Percentiles rank a stretch among this genome's conserved stretches.
Conservation (phyloP, 2,113 vertebrate genomes). For the Microcebus tavaratra region DNA sequence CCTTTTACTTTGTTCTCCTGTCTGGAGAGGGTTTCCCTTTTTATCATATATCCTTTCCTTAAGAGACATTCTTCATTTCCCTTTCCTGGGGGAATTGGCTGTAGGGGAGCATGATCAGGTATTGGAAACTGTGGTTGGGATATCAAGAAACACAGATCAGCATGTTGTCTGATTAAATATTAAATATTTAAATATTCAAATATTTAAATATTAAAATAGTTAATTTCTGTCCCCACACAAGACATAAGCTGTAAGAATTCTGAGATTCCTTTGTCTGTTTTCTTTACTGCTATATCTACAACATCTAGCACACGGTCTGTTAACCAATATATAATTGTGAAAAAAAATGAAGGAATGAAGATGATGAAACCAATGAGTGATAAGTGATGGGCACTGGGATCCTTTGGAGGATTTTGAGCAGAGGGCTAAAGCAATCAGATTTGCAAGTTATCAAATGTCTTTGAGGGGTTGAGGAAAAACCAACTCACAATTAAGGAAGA, state of each 20-base stretch:
- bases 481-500: no score
- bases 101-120: background rate
- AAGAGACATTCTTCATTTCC: background rate
- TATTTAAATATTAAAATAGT: background rate
- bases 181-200: no score
- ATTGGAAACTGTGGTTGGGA: background rate
- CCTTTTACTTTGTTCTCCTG: background rate
- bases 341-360: constrained; percentile 40
- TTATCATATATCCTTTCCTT: background rate
- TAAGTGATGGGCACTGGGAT: background rate
- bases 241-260: background rate
- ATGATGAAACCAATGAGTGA: background rate
- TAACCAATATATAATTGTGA: background rate
- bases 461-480: background rate
- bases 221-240: background rate
- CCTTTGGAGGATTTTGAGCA: background rate
- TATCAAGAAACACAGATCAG: background rate
- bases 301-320: background rate
- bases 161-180: background rate
- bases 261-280: background rate
- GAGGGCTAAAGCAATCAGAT: background rate
- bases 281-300: background rate
- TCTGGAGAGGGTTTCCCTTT: background rate
- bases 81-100: background rate
- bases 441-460: background rate